Conservation (phyloP, 2,113 vertebrate genomes). For the Arvicanthis niloticus region DNA sequence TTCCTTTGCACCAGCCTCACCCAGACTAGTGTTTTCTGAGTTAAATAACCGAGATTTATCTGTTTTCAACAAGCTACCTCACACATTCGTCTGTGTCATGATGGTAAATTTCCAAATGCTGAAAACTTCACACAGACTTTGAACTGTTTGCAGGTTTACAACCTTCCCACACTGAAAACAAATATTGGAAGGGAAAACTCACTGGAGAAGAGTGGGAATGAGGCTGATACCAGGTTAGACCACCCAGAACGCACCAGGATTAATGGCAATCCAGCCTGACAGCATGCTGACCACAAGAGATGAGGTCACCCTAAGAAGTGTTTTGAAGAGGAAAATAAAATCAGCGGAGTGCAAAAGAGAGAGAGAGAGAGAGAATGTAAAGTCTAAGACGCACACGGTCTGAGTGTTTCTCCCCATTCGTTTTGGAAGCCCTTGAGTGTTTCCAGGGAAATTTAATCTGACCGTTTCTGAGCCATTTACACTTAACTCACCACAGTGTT, state of each 20-base stretch:
- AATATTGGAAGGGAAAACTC: conserved; percentile 39
- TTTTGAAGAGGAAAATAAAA: conserved; percentile 74
- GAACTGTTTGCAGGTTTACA: conserved; percentile 64
- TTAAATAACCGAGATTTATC: conserved; percentile 61
- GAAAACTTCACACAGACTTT: conserved; percentile 21
- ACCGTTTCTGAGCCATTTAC: conserved; percentile 78
- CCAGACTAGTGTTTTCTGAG: conserved; percentile 43
- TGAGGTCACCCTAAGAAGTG: conserved; percentile 73
- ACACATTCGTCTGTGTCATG: conserved; percentile 28
- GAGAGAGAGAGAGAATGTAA: background rate
- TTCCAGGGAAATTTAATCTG: conserved; percentile 77
- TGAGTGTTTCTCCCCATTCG: conserved; percentile 58
- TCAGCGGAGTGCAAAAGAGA: conserved; percentile 45
- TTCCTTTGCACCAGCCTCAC: background rate
- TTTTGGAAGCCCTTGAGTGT: conserved; percentile 67
- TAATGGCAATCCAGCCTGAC: conserved; percentile 63
- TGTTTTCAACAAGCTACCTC: conserved; percentile 32
- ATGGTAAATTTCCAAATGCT: conserved; percentile 42
- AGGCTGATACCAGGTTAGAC: conserved; percentile 32
- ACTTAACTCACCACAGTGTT: conserved; percentile 67
- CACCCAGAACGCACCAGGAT: conserved; percentile 71
- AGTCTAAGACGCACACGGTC: conserved; percentile 46
- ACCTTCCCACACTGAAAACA: conserved; percentile 61
- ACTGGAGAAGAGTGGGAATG: background rate
- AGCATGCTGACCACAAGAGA: conserved; percentile 73